Evolutionary conservation across 2,113 vertebrate species (phyloP), one percentile per base, ranked within the genome.

Genomic region (Malaclemys terrapin): DNA sequence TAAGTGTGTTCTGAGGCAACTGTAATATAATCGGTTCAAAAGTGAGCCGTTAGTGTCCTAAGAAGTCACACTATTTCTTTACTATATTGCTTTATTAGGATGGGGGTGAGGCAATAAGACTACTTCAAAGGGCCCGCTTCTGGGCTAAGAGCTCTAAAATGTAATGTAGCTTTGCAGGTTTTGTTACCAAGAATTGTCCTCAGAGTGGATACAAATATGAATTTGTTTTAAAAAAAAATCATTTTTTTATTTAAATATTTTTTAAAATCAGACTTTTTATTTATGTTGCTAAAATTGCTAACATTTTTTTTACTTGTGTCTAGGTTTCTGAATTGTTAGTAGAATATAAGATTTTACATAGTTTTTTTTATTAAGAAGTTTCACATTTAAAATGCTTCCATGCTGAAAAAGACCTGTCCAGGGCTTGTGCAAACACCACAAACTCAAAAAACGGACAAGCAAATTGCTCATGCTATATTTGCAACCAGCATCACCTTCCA

Each of bases 321-420:
- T 42, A 5, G 47, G 24, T 24, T 45, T 42, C 38, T 83, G 9
- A 79, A 13, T 14, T 25, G 50, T 29, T 79, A 94, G 87, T 85
- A 27, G 10, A 50, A 53, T 83, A 88, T 27, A 1, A 1, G 31
- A 54, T 82, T 56, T 6, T 56, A 52, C 0, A 5, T 3, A 19
- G 12, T 4, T 92, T 93, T 65, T 93, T 93, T 95, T 88, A 76
- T 83, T 93, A 72, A 79, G 86, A 56, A 89, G 89, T 65, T 80
- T 50, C 65, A 72, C n/a, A 86, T 38, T 38, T 91, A 25, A 93
- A 88, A 82, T 69, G 11, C 88, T 86, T 84, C 29, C 81, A 88
- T 57, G 22, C 20, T 52, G 19, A 82, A 85, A 79, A 69, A 52
- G 65, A 53, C 17, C 91, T 72, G 24, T 57, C 16, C 22, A 80